Conservation (phyloP, 2,113 vertebrate genomes). For the Gobiocypris rarus region DNA sequence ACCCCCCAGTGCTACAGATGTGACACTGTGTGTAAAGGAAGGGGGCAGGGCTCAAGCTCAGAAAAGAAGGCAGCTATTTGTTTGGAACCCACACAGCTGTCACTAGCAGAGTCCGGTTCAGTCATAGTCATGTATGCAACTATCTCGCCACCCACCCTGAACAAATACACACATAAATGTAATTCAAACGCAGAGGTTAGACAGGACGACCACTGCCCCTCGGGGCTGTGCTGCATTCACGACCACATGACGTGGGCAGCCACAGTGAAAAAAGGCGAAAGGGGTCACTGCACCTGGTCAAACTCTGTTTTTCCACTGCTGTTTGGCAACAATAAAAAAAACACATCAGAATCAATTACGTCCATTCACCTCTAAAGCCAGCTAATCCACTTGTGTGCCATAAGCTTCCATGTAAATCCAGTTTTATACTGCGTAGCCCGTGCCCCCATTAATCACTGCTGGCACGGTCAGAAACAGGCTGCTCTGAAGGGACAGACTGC, state of each 20-base stretch:
- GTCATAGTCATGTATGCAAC: slow-evolving; percentile 63
- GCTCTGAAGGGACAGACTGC: slow-evolving; percentile 59
- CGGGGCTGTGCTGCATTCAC: slow-evolving; percentile 50
- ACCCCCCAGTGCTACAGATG: slow-evolving; percentile 36
- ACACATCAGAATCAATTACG: slow-evolving; percentile 53
- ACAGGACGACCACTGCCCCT: slow-evolving; percentile 50
- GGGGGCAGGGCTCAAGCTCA: slow-evolving; percentile 41
- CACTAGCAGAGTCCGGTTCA: slow-evolving; percentile 63
- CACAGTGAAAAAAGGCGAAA: slow-evolving; percentile 1
- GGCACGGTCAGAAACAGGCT: slow-evolving; percentile 55
- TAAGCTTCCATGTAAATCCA: slow-evolving; percentile 76
- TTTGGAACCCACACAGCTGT: slow-evolving; percentile 75
- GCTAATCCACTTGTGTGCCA: slow-evolving; percentile 74
- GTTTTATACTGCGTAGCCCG: slow-evolving; percentile 51
- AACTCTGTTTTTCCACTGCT: slow-evolving; percentile 24
- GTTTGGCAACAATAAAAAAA: slow-evolving; percentile 49
- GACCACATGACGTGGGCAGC: slow-evolving; percentile 49
- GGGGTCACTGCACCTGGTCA: slow-evolving; percentile 64
- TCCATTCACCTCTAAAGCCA: slow-evolving; percentile 51
- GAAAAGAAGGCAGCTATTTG: slow-evolving; percentile 74
- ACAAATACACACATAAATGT: slow-evolving; percentile 53
- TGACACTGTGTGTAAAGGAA: slow-evolving; percentile 39
- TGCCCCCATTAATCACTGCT: slow-evolving; percentile 72
- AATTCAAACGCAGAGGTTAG: slow-evolving; percentile 60
- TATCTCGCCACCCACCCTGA: slow-evolving; percentile 48